Evolutionary conservation across 2,113 vertebrate genomes (phyloP).

Genomic region (Vidua macroura): DNA sequence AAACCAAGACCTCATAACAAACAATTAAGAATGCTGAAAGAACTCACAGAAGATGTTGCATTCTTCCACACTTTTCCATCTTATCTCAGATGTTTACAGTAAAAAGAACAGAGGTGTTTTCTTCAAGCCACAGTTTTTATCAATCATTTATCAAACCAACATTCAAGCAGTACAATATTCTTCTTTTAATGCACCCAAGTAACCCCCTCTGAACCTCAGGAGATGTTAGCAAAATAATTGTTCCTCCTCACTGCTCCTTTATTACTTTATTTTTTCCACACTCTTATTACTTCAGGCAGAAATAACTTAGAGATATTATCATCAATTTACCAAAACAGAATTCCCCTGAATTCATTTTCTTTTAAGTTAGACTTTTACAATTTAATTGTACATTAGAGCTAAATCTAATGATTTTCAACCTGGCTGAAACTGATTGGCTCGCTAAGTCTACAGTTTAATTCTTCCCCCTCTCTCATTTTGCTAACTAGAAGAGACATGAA

Average conservation of each 20-base stretch:
- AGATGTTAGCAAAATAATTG: background rate
- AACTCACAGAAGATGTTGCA: background rate
- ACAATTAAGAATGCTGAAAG: background rate
- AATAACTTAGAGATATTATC: background rate
- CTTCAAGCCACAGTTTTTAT: background rate
- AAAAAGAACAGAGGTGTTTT: background rate
- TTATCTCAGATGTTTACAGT: conserved; percentile 7
- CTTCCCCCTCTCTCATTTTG: background rate
- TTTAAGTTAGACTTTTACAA: background rate
- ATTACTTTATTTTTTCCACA: background rate
- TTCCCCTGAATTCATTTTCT: background rate
- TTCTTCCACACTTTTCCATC: background rate
- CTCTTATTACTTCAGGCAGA: background rate
- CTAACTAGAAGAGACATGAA: conserved; percentile 6
- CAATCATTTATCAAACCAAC: background rate
- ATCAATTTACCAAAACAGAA: conserved; percentile 6
- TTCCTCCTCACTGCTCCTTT: background rate
- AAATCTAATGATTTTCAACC: background rate
- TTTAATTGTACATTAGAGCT: background rate
- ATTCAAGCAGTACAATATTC: background rate
- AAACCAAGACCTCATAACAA: background rate
- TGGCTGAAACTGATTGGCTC: background rate
- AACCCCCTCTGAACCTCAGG: background rate
- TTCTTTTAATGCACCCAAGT: fast-evolving
- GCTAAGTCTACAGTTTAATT: background rate